Conservation (phyloP, 2,797 vertebrate species). For the Karalla daura region DNA sequence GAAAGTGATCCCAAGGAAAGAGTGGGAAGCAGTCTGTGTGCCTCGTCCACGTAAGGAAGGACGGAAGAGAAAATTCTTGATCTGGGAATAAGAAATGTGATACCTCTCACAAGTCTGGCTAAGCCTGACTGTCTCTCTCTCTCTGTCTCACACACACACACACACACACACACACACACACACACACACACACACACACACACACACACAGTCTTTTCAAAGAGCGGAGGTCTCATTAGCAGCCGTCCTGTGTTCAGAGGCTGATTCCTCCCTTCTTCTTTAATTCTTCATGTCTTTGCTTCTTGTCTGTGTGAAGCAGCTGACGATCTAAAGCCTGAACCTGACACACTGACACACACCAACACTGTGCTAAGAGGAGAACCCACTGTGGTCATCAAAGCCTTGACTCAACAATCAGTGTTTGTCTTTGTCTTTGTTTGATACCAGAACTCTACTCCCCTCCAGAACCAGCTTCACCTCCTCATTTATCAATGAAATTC, state of each 20-base stretch:
- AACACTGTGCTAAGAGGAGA: background rate
- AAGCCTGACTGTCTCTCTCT: too few species aligned
- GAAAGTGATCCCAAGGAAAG: too few species aligned
- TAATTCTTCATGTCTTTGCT: background rate
- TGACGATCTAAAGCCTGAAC: slow-evolving; percentile 8
- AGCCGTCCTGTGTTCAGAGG: background rate
- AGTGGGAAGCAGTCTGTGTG: background rate
- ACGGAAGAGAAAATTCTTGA: background rate
- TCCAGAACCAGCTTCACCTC: too few species aligned
- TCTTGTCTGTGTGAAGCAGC: background rate
- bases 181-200: background rate
- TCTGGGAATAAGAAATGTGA: too few species aligned
- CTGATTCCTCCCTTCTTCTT: background rate
- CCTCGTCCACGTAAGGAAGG: too few species aligned
- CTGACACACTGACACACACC: background rate
- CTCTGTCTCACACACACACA: background rate
- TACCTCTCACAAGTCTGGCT: too few species aligned
- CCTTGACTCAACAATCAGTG: too few species aligned
- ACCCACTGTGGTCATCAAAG: too few species aligned
- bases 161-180: background rate
- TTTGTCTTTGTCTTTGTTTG: too few species aligned
- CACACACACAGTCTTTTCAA: background rate
- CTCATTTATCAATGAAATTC: too few species aligned
- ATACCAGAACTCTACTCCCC: too few species aligned
- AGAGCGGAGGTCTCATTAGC: slow-evolving; percentile 23